phyloP scores from a whole-genome alignment of 2,888 invertebrate species.

The Tipula helvola region DNA sequence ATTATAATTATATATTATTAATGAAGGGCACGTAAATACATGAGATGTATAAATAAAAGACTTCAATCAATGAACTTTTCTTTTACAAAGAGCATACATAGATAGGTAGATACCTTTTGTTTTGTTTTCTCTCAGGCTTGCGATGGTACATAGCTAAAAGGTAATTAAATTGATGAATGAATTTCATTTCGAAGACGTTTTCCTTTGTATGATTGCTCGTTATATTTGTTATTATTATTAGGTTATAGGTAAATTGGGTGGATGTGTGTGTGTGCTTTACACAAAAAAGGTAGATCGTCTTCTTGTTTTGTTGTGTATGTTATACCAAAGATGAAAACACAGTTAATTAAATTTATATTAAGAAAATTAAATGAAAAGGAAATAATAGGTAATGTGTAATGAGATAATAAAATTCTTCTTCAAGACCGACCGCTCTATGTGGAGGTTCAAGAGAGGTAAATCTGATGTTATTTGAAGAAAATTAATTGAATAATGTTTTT shows the following conservation, averaged over 20 bases:
- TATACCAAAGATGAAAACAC: not conserved
- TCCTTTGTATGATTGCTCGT: not conserved
- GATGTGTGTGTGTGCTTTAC: not conserved
- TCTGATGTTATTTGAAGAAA: not conserved
- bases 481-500: not conserved
- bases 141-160: not conserved
- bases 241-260: not conserved
- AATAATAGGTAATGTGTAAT: not conserved
- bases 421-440: not conserved
- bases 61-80: not conserved
- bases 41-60: not conserved
- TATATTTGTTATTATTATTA: not conserved
- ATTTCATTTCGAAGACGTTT: not conserved
- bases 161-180: not conserved
- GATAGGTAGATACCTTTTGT: not conserved
- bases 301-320: not conserved
- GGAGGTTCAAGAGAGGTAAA: not conserved
- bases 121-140: not conserved
- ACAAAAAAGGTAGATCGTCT: not conserved
- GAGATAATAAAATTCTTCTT: not conserved
- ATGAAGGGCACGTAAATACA: not conserved
- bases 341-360: not conserved
- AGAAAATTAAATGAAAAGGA: not conserved
- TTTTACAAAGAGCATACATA: not conserved
- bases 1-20: not conserved